Conservation (phyloP, 2,113 vertebrate genomes). For the Ginglymostoma cirratum region DNA sequence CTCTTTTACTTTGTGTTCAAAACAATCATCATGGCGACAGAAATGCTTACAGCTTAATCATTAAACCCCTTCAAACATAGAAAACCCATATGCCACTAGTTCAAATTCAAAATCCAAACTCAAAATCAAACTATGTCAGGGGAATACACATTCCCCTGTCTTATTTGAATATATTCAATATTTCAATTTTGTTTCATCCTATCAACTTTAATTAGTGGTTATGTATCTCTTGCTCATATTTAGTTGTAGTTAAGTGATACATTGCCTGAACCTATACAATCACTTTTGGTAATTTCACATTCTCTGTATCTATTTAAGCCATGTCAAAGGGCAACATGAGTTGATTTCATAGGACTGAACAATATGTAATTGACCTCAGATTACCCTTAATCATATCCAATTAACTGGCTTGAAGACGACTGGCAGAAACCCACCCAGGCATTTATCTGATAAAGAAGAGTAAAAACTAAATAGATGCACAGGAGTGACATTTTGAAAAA, state of each 20-base stretch:
- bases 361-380: background rate
- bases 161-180: background rate
- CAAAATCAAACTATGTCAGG: background rate
- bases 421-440: background rate
- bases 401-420: background rate
- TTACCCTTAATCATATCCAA: background rate
- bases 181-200: no score
- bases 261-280: background rate
- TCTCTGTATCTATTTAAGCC: background rate
- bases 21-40: no score
- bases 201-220: no score
- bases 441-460: background rate
- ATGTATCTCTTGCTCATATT: no score
- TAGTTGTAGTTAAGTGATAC: background rate
- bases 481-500: background rate
- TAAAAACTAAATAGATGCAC: background rate
- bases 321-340: background rate
- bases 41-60: no score
- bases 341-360: background rate
- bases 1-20: no score
- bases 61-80: no score
- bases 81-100: no score
- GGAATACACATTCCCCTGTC: background rate
- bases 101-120: no score
- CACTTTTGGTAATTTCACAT: background rate